A percentile compares a stretch with the other conserved stretches of the same genome.
Conservation (phyloP, 2,113 vertebrate genomes). For the Asarcornis scutulata region DNA sequence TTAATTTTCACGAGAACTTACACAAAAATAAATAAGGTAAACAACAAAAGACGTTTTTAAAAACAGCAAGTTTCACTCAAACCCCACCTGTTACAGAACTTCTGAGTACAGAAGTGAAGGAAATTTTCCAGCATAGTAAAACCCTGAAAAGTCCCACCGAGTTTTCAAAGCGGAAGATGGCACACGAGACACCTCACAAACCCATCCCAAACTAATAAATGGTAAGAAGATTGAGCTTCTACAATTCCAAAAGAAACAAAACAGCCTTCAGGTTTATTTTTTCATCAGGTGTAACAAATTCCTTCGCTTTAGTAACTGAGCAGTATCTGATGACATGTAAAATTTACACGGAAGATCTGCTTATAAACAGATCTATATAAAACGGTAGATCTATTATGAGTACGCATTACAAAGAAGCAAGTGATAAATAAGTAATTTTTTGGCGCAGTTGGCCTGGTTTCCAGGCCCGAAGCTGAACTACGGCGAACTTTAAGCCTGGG, state of each 20-base stretch:
- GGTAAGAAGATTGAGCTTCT: not conserved
- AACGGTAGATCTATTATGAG: not conserved
- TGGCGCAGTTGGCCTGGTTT: not conserved
- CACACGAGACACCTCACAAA: not conserved
- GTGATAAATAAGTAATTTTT: no score
- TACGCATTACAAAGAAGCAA: fast-evolving
- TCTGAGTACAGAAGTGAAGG: not conserved
- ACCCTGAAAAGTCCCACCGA: not conserved
- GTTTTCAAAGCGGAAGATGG: not conserved
- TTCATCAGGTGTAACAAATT: not conserved
- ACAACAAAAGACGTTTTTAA: not conserved
- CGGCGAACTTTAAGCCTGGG: not conserved
- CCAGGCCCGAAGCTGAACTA: not conserved
- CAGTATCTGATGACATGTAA: not conserved
- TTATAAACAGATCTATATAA: not conserved
- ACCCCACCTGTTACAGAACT: not conserved
- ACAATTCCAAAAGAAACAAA: not conserved
- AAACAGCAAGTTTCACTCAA: not conserved
- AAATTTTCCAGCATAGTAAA: not conserved
- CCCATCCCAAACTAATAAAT: not conserved
- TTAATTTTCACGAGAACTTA: not conserved
- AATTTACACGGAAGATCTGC: not conserved
- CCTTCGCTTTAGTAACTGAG: not conserved
- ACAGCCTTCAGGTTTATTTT: not conserved
- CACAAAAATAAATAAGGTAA: not conserved